A percentile compares a stretch with the other conserved stretches of the same genome.
Conservation (phyloP, 2,888 invertebrate genomes). For the Cheiracanthium punctorium region DNA sequence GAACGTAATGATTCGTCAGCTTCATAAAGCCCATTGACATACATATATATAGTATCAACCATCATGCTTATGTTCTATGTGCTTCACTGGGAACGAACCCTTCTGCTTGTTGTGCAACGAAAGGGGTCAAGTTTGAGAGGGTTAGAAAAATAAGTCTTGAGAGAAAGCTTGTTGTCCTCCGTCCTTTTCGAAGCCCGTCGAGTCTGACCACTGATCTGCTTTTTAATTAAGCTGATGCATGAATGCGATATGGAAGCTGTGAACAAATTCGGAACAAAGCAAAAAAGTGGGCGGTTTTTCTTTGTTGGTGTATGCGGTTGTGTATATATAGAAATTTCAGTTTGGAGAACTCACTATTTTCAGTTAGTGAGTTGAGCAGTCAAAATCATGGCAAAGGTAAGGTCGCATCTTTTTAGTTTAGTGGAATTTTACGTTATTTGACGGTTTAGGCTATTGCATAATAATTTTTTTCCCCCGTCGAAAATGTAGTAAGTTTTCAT, state of each 20-base stretch:
- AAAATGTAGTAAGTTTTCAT: no score
- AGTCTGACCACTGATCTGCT: conserved; percentile 30
- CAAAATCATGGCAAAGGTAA: conserved; percentile 1
- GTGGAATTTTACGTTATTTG: no score
- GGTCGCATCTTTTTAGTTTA: not conserved
- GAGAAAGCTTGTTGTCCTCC: not conserved
- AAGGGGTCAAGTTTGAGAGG: conserved; percentile 61
- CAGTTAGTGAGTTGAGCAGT: not conserved
- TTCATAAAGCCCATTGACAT: not conserved
- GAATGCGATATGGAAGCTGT: not conserved
- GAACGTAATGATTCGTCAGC: not conserved
- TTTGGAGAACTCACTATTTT: not conserved
- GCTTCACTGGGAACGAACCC: not conserved
- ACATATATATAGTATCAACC: not conserved
- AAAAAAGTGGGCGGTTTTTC: conserved; percentile 9
- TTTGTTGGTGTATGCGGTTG: not conserved
- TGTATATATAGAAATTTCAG: conserved; percentile 17
- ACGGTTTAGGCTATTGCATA: no score
- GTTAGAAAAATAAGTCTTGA: not conserved
- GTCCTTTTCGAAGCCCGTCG: conserved; percentile 39
- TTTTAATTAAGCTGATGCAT: not conserved
- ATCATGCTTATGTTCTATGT: not conserved
- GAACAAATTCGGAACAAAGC: not conserved
- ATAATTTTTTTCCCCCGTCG: no score
- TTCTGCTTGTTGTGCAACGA: not conserved